Evolutionary conservation across 92 coral and sea anemone genomes (phyloP).

Genomic region (Palythoa caribaeorum): DNA sequence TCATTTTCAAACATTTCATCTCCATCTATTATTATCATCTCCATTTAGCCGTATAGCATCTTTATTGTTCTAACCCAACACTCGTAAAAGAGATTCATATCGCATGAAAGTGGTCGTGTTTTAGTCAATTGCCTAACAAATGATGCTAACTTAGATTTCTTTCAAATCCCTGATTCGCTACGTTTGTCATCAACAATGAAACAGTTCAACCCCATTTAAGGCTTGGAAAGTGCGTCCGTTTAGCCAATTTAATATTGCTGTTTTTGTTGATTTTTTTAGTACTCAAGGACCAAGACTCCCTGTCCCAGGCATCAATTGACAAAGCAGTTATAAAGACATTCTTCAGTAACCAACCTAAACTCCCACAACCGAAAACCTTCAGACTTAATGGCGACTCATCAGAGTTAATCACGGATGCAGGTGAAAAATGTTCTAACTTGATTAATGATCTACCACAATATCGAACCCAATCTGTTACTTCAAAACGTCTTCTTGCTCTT

Average conservation of each 20-base stretch:
- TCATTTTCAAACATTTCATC: neutral
- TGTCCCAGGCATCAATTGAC: slow-evolving; percentile 36
- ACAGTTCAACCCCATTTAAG: too few species aligned
- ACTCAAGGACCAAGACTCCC: neutral
- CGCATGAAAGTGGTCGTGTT: too few species aligned
- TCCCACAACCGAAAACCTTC: slow-evolving; percentile 24
- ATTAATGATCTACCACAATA: slow-evolving; percentile 9
- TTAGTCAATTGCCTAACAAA: too few species aligned
- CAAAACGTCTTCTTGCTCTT: slow-evolving; percentile 23
- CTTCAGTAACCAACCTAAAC: slow-evolving; percentile 18
- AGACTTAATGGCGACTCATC: neutral
- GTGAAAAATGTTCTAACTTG: slow-evolving; percentile 17
- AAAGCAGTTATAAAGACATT: slow-evolving; percentile 44
- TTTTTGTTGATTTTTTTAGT: neutral
- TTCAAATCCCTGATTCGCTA: too few species aligned
- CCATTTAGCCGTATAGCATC: too few species aligned
- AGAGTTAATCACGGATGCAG: neutral
- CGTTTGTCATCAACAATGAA: too few species aligned
- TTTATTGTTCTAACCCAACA: too few species aligned
- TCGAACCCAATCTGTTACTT: slow-evolving; percentile 26
- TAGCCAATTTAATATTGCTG: neutral
- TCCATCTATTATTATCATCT: neutral
- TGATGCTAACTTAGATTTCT: too few species aligned
- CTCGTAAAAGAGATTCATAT: too few species aligned
- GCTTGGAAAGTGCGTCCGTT: too few species aligned